phyloP scores from a whole-genome alignment of 2,113 vertebrate genomes.

The Phasianus colchicus region DNA sequence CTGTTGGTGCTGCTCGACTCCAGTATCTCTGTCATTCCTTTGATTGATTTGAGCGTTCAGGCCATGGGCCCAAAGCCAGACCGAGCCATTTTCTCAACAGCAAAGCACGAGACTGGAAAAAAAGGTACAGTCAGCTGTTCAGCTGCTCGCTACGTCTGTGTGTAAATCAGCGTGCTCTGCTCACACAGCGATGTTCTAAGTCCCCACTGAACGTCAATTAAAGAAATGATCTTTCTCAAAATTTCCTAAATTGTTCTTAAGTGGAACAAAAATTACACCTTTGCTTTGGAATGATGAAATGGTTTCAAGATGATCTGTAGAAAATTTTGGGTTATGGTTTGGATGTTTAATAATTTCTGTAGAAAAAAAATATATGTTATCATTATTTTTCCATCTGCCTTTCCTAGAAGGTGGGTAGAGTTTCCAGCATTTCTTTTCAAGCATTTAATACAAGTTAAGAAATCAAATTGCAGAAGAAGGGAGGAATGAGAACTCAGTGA shows the following conservation, averaged over 20 bases:
- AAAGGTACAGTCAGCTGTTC: not conserved
- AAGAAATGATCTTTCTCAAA: not conserved
- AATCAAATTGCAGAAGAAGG: not conserved
- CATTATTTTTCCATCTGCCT: slow-evolving; percentile 1
- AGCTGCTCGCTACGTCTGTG: not conserved
- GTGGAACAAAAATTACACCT: slow-evolving; percentile 5
- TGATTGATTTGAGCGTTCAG: slow-evolving; percentile 62
- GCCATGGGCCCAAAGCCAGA: slow-evolving; percentile 44
- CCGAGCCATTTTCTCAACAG: slow-evolving; percentile 15
- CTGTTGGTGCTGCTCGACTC: slow-evolving; percentile 35
- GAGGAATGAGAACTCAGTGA: not conserved
- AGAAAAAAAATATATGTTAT: not conserved
- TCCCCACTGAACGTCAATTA: not conserved
- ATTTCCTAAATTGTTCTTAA: not conserved
- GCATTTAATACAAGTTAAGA: not conserved
- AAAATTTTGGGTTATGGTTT: not conserved
- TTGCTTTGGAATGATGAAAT: slow-evolving; percentile 4
- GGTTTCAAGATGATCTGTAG: slow-evolving; percentile 8
- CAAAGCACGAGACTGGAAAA: not conserved
- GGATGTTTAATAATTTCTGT: not conserved
- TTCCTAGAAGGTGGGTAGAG: not conserved
- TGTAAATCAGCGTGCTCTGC: not conserved
- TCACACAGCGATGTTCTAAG: rapidly evolving
- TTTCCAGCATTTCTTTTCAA: slow-evolving; percentile 3
- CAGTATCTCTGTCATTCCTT: slow-evolving; percentile 63